Evolutionary conservation across 2,113 vertebrate species (phyloP), one percentile per base, ranked within the genome.

Genomic region (Entomyzon cyanotis): DNA sequence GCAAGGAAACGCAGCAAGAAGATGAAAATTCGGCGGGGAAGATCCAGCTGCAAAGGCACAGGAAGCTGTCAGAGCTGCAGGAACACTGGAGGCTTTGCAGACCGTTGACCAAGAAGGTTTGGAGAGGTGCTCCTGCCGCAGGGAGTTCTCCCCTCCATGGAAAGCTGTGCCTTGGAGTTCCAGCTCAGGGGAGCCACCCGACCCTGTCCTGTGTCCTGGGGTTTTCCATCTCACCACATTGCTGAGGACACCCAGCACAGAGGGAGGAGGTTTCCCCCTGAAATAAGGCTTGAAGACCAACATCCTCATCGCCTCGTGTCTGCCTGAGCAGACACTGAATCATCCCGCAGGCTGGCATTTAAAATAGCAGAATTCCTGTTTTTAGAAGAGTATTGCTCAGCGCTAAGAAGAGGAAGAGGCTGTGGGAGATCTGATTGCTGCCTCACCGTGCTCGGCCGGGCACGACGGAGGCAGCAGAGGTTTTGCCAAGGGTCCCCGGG

Each of bases 21-120:
- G 2, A 9, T 13, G 24, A 35, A 14, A 20, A 56, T 11, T 13
- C 2, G 8, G 25, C 46, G 20, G 11, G 13, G 42, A 24, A 50
- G n/a, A 28, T 19, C 4, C 27, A 8, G 10, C 50, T 65, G 22
- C 3, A 0, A 35, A 24, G 22, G 49, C 0, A 2, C 1, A 0
- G 41, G 77, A 37, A 30, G 41, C 44, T 39, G 13, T 10, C 0
- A 0, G 49, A 31, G 58, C 90, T 55, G 58, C 50, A 22, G 70
- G 28, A 33, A 3, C 46, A 9, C 9, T 1, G 0, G 35, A 9
- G 62, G 22, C 28, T 44, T 15, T 4, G 17, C 74, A 27, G 46
- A 1, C 4, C 49, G 1, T 1, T 5, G 33, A 3, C 35, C n/a
- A 3, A 4, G 16, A 6, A 3, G 31, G 11, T 16, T 53, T 5